Conservation (phyloP, 2,797 vertebrate species). For the Pseudomugil tenellus region DNA sequence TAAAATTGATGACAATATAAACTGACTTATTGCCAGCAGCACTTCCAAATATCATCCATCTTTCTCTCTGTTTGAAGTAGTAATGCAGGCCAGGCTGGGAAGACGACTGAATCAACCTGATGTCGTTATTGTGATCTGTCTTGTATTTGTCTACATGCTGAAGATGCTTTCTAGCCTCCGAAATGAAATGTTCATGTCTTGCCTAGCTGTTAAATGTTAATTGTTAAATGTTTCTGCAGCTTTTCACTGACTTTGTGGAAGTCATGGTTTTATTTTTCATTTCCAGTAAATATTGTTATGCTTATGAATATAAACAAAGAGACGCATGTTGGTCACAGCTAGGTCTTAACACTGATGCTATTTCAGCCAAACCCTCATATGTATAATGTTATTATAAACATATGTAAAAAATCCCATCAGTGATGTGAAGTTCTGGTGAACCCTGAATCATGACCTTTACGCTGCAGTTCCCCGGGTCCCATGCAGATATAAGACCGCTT, state of each 20-base stretch:
- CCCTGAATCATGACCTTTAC: slow-evolving; percentile 16
- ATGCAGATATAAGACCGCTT: slow-evolving; percentile 34
- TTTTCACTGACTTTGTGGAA: not conserved
- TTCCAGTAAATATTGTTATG: too few relatives aligned
- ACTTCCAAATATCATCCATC: slow-evolving; percentile 66
- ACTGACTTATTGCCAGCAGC: slow-evolving; percentile 70
- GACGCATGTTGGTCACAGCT: slow-evolving; percentile 13
- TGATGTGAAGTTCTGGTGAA: slow-evolving; percentile 20
- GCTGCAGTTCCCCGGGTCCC: slow-evolving; percentile 11
- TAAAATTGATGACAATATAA: slow-evolving; percentile 73
- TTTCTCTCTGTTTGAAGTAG: slow-evolving; percentile 73
- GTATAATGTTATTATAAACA: slow-evolving; percentile 5
- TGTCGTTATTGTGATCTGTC: slow-evolving; percentile 22
- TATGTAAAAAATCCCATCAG: slow-evolving; percentile 12
- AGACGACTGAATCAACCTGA: slow-evolving; percentile 44
- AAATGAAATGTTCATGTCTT: slow-evolving; percentile 14
- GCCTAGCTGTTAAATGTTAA: not conserved
- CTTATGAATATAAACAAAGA: not conserved
- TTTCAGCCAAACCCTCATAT: slow-evolving; percentile 1
- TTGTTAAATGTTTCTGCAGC: slow-evolving; percentile 6
- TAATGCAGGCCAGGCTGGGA: slow-evolving; percentile 65
- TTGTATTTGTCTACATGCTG: slow-evolving; percentile 29
- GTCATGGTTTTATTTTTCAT: slow-evolving; percentile 19
- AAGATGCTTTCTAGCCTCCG: slow-evolving; percentile 6
- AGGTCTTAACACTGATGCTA: not conserved